phyloP scores from a whole-genome alignment of 2,797 vertebrate species.

The Enoplosus armatus region DNA sequence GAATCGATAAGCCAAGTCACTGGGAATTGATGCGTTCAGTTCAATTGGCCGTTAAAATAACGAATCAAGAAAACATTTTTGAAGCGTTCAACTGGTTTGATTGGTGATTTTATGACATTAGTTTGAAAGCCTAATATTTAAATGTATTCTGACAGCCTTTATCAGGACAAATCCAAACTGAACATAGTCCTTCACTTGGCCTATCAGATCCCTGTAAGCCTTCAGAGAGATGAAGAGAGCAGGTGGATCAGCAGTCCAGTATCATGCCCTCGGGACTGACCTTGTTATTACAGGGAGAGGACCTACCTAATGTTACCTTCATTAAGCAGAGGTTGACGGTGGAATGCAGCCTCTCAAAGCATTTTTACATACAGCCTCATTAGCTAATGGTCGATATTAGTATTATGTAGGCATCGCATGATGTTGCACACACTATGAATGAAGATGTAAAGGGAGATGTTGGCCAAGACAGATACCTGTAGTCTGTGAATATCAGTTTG shows the following conservation, averaged over 20 bases:
- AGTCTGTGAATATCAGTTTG: neutral
- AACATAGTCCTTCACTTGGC: constrained; percentile 18
- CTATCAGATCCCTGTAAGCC: constrained; percentile 18
- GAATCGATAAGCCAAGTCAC: constrained; percentile 45
- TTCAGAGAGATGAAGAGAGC: constrained; percentile 52
- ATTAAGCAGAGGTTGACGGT: constrained; percentile 69
- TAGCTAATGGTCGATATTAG: constrained; percentile 44
- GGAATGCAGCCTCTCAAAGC: constrained; percentile 61
- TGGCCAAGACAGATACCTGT: neutral
- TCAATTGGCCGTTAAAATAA: constrained; percentile 1
- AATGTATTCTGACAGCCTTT: constrained; percentile 29
- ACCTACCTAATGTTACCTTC: constrained; percentile 60
- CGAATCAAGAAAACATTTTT: neutral
- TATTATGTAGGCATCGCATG: constrained; percentile 1
- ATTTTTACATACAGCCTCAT: constrained; percentile 59
- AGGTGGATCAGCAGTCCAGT: constrained; percentile 51
- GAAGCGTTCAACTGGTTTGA: neutral
- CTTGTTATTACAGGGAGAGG: constrained; percentile 65
- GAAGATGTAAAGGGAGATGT: neutral
- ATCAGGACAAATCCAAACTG: constrained; percentile 35
- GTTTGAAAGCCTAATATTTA: constrained; percentile 7
- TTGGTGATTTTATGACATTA: constrained; percentile 10
- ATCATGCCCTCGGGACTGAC: constrained; percentile 65
- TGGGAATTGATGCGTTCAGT: neutral
- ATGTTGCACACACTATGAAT: neutral